phyloP scores from a whole-genome alignment of 2,113 vertebrate genomes.

The Pseudonaja textilis region DNA sequence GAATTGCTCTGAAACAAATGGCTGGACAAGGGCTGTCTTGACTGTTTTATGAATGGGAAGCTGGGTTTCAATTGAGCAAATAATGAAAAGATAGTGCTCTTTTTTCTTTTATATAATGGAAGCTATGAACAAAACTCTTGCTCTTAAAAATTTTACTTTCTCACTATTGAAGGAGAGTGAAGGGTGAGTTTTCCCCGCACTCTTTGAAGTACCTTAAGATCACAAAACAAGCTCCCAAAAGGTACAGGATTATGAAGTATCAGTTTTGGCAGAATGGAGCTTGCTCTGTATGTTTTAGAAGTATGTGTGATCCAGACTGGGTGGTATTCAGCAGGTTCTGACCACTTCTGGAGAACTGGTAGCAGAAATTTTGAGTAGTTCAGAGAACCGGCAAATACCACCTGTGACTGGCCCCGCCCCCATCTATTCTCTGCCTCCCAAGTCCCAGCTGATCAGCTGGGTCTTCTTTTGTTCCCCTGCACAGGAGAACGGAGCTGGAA shows the following conservation, averaged over 20 bases:
- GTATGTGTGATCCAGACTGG: not conserved
- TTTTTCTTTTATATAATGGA: slow-evolving; percentile 4
- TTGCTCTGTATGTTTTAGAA: not conserved
- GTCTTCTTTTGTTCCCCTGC: too few relatives aligned
- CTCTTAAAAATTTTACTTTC: not conserved
- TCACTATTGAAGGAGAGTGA: not conserved
- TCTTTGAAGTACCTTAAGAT: not conserved
- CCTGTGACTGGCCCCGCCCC: too few relatives aligned
- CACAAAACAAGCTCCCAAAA: not conserved
- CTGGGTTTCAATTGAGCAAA: not conserved
- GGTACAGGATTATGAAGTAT: not conserved
- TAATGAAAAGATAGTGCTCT: not conserved
- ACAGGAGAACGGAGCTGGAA: too few relatives aligned
- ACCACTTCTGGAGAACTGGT: too few relatives aligned
- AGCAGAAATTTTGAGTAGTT: too few relatives aligned
- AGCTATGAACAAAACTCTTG: not conserved
- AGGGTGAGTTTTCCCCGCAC: not conserved
- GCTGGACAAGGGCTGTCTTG: not conserved
- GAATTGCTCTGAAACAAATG: not conserved
- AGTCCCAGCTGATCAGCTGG: too few relatives aligned
- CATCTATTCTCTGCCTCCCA: too few relatives aligned
- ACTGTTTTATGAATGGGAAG: slow-evolving; percentile 1
- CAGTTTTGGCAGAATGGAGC: not conserved
- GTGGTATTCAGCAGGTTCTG: too few relatives aligned
- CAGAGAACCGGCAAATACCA: too few relatives aligned